These are phyloP conservation scores for Tragelaphus buxtoni DNA, from an alignment of 2,113 vertebrate genomes.

Conservation along the genomic window DNA sequence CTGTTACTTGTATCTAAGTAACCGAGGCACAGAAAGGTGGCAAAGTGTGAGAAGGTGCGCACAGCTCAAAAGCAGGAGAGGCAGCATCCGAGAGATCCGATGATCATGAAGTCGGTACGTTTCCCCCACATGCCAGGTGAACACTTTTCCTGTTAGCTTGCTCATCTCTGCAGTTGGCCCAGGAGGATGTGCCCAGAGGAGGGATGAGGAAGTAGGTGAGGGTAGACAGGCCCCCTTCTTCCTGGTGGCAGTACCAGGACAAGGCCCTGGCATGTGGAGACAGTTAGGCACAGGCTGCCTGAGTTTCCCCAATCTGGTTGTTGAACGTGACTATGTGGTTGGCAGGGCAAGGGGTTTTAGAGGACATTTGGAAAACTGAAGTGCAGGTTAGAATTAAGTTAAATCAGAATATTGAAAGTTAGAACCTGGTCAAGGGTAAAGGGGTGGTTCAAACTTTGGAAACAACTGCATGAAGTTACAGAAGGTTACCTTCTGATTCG, in stretches of 20 bases:
- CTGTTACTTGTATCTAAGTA: neutral
- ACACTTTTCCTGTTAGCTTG: rapidly evolving
- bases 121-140: rapidly evolving
- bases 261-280: rapidly evolving
- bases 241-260: no score
- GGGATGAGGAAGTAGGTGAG: rapidly evolving
- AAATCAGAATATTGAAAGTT: neutral
- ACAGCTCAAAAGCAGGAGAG: neutral
- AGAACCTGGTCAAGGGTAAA: neutral
- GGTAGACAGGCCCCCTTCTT: neutral
- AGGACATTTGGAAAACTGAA: neutral
- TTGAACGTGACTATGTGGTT: rapidly evolving
- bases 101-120: rapidly evolving
- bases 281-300: rapidly evolving
- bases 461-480: neutral
- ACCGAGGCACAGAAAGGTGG: neutral
- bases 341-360: neutral
- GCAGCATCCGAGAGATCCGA: neutral
- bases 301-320: neutral
- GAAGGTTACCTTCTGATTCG: neutral
- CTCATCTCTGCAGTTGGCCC: neutral
- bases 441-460: neutral
- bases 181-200: neutral
- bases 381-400: neutral
- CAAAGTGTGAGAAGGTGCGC: rapidly evolving